These are phyloP conservation scores for Crotophaga sulcirostris DNA, from an alignment of 2,113 vertebrate species.

Conservation along the genomic window DNA sequence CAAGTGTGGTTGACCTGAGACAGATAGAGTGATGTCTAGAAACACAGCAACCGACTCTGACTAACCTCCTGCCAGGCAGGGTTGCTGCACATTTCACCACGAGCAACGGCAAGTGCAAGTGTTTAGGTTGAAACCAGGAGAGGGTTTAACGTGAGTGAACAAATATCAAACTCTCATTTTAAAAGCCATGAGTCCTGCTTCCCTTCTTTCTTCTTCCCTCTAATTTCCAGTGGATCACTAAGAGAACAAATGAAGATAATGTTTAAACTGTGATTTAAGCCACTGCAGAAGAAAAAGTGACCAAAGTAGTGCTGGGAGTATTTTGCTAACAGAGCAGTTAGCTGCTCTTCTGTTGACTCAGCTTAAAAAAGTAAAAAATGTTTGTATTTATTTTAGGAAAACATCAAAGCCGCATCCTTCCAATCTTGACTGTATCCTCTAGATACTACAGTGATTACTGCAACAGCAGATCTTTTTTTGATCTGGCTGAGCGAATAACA, in stretches of 20 bases:
- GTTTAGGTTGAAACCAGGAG: not conserved
- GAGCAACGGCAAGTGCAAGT: not conserved
- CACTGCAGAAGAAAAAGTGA: not conserved
- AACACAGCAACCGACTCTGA: not conserved
- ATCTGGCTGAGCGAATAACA: not conserved
- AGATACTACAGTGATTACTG: not conserved
- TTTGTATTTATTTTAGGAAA: slow-evolving; percentile 33
- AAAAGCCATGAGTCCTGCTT: not conserved
- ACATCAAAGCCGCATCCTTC: not conserved
- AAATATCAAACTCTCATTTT: not conserved
- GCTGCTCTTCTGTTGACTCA: not conserved
- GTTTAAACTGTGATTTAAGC: not conserved
- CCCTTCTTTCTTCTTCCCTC: not conserved
- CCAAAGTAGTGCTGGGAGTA: not conserved
- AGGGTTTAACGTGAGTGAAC: not conserved
- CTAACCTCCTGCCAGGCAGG: not conserved
- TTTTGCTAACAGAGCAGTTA: not conserved
- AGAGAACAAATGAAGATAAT: not conserved
- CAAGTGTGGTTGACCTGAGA: not conserved
- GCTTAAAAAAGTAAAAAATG: not conserved
- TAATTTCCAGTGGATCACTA: not conserved
- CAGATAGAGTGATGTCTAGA: rapidly evolving
- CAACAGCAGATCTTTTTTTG: not conserved
- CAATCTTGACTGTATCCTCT: not conserved
- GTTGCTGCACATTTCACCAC: not conserved